Percentiles rank a stretch among this genome's conserved stretches.
phyloP scores from a whole-genome alignment of 2,888 invertebrate genomes.

The Apotomis betuletana region DNA sequence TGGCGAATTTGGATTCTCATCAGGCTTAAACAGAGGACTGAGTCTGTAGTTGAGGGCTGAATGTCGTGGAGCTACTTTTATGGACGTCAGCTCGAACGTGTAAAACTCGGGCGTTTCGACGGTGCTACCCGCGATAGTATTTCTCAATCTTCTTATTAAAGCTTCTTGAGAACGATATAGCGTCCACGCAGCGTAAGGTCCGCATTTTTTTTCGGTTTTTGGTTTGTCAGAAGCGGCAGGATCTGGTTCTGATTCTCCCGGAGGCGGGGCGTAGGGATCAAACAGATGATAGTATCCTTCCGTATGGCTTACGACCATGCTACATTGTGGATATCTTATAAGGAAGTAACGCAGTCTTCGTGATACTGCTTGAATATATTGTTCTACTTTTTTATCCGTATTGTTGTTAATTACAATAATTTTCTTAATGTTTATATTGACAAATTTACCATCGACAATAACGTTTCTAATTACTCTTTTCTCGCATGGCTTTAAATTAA shows the following conservation, averaged over 20 bases:
- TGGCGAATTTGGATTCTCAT: slow-evolving; percentile 69
- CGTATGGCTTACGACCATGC: slow-evolving; percentile 82
- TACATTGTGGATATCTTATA: slow-evolving; percentile 81
- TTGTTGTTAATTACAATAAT: slow-evolving; percentile 81
- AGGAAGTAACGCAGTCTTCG: slow-evolving; percentile 82
- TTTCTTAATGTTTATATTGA: slow-evolving; percentile 83
- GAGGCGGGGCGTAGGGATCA: slow-evolving; percentile 82
- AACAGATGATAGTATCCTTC: slow-evolving; percentile 85
- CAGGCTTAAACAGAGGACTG: slow-evolving; percentile 73
- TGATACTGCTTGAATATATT: slow-evolving; percentile 71
- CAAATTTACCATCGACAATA: slow-evolving; percentile 85
- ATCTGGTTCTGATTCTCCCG: slow-evolving; percentile 48
- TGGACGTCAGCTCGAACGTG: slow-evolving; percentile 82
- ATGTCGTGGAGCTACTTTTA: slow-evolving; percentile 79
- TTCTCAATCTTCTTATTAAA: slow-evolving; percentile 62
- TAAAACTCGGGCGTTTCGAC: slow-evolving; percentile 76
- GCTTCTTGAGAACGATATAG: slow-evolving; percentile 68
- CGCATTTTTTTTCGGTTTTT: slow-evolving; percentile 39
- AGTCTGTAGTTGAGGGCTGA: slow-evolving; percentile 72
- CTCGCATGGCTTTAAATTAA: slow-evolving; percentile 79
- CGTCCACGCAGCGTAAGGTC: slow-evolving; percentile 72
- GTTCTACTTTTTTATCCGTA: slow-evolving; percentile 69
- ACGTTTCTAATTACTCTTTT: slow-evolving; percentile 86
- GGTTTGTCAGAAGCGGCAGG: slow-evolving; percentile 12
- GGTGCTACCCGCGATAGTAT: slow-evolving; percentile 51